phyloP scores from a whole-genome alignment of 2,797 vertebrate species.

The Botia almorhae region DNA sequence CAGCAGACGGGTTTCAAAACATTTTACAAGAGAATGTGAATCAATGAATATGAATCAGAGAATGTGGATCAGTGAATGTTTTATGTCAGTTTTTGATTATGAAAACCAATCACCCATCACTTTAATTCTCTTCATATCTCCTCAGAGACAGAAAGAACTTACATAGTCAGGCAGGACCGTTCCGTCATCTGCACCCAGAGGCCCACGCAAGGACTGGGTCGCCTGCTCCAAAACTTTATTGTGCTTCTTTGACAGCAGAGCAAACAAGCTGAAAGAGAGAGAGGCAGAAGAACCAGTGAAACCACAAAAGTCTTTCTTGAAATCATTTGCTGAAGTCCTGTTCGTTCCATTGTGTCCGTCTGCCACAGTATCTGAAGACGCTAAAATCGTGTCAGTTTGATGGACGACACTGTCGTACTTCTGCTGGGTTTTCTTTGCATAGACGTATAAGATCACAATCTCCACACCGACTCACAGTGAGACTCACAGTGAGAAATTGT shows the following conservation, averaged over 20 bases:
- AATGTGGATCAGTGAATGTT: slow-evolving; percentile 8
- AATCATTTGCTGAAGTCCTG: background rate
- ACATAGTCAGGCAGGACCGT: slow-evolving; percentile 93
- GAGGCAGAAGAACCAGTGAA: background rate
- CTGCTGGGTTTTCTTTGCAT: background rate
- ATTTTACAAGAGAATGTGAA: background rate
- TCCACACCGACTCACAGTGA: background rate
- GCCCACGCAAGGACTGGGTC: slow-evolving; percentile 90
- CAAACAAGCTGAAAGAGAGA: slow-evolving; percentile 85
- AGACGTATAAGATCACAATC: background rate
- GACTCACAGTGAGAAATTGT: background rate
- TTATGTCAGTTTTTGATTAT: too few relatives aligned
- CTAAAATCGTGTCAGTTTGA: background rate
- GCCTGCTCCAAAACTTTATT: slow-evolving; percentile 99
- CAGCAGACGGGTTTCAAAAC: too few relatives aligned
- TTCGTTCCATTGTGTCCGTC: background rate
- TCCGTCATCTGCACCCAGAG: slow-evolving; percentile 79
- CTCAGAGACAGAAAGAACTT: slow-evolving; percentile 71
- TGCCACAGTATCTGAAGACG: background rate
- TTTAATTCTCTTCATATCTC: background rate
- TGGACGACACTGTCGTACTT: background rate
- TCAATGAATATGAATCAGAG: background rate
- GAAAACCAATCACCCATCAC: background rate
- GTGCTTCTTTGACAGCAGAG: slow-evolving; percentile 97
- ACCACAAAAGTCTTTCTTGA: background rate